Evolutionary conservation across 2,888 invertebrate species (phyloP), one percentile per base, ranked within the genome.

Genomic region (Drosophila pegasa): DNA sequence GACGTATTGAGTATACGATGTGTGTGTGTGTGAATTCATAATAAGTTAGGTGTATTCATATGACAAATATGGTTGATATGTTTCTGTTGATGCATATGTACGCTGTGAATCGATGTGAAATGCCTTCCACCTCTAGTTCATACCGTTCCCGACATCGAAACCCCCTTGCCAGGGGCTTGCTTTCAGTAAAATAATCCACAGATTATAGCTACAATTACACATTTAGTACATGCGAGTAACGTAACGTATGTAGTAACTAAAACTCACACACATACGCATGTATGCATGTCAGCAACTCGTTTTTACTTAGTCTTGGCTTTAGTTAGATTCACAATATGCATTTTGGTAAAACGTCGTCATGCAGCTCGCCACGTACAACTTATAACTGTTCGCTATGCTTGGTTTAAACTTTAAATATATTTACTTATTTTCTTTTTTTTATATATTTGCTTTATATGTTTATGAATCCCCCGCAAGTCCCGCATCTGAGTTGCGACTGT

Each of bases 291-390:
- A 9, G 22, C 70, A 78, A 62, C 78, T 77, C 70, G 62, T 78
- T 66, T 85, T 80, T 73, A 74, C 71, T 84, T 73, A 88, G 83
- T 87, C 82, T 87, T 84, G 76, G 76, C 71, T 78, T 84, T 70
- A 56, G 68, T 66, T 70, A 71, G 73, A 69, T 71, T 85, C 45
- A 45, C 64, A 71, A 76, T 71, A 73, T 66, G 72, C 73, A 72
- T 71, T 71, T 75, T 70, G 79, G 71, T 84, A 81, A 78, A 87
- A 79, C 76, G 71, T 73, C 78, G 54, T 67, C 67, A 67, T 62
- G 69, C 70, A 83, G 63, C 71, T 79, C 68, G 59, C 71, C 78
- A 75, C 78, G 64, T 71, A 71, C 80, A 83, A 78, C 81, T 71
- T 73, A 75, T 69, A 76, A 79, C 81, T 77, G 83, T 79, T 81